These are phyloP conservation scores for Danionella dracula DNA, from an alignment of 2,797 vertebrate genomes.

Conservation along the genomic window DNA sequence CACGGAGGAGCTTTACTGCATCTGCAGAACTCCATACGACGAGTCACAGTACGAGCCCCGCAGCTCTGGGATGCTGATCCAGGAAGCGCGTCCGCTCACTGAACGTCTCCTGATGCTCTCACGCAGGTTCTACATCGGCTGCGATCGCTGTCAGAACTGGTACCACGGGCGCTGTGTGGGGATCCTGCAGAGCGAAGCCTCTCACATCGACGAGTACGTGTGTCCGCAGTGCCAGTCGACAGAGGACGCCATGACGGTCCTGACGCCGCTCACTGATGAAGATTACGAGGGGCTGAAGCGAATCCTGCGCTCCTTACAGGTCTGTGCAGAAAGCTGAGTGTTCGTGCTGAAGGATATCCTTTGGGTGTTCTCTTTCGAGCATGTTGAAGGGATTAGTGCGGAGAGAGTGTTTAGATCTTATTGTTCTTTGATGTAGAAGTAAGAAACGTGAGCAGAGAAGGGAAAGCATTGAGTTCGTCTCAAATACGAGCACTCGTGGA, in stretches of 20 bases:
- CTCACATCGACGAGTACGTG: conserved; percentile 94
- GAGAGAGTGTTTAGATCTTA: too few species aligned
- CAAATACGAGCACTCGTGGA: too few species aligned
- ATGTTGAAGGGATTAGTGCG: too few species aligned
- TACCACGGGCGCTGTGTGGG: conserved; percentile 97
- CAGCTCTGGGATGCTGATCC: neutral
- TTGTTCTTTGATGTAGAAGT: too few species aligned
- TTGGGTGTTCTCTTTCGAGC: too few species aligned
- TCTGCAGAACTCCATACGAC: conserved; percentile 98
- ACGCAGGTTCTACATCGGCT: conserved; percentile 95
- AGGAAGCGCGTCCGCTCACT: neutral
- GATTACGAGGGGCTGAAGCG: conserved; percentile 92
- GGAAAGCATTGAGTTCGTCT: too few species aligned
- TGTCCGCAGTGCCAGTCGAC: conserved; percentile 98
- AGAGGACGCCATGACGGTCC: conserved; percentile 96
- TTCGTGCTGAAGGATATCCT: too few species aligned
- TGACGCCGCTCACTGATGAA: conserved; percentile 92
- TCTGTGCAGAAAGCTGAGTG: conserved; percentile 41
- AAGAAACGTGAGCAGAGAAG: too few species aligned
- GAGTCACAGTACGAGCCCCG: conserved; percentile 85
- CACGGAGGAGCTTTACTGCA: conserved; percentile 95
- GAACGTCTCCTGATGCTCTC: neutral
- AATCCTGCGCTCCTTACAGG: conserved; percentile 92
- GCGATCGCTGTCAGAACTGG: conserved; percentile 98
- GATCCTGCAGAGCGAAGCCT: conserved; percentile 95